Evolutionary conservation across 2,888 invertebrate species (phyloP).

Genomic region (Drosophila niveifrons): DNA sequence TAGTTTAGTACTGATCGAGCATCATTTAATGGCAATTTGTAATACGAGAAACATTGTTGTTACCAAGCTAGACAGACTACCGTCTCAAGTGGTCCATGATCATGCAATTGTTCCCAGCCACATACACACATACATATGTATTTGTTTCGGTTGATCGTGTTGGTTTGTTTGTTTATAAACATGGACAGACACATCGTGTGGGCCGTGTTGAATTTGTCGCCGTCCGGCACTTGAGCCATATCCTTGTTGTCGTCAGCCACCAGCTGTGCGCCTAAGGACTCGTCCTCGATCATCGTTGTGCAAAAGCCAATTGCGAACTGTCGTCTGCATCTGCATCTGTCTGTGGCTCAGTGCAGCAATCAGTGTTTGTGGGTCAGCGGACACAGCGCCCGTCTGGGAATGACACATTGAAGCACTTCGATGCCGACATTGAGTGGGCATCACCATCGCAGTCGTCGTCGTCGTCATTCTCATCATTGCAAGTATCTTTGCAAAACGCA

Average conservation of each 20-base stretch:
- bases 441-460: conserved; percentile 46
- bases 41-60: conserved; percentile 63
- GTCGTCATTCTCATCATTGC: conserved; percentile 31
- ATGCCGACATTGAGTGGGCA: conserved; percentile 75
- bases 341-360: conserved; percentile 44
- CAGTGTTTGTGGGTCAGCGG: conserved; percentile 70
- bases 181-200: conserved; percentile 20
- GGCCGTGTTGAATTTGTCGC: conserved; percentile 65
- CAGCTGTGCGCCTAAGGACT: conserved; percentile 75
- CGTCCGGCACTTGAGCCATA: conserved; percentile 63
- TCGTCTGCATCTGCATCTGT: not conserved
- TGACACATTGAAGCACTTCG: conserved; percentile 79
- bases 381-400: conserved; percentile 47
- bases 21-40: conserved; percentile 43
- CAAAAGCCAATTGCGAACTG: conserved; percentile 54
- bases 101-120: conserved; percentile 41
- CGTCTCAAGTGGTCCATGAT: conserved; percentile 51
- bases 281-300: conserved; percentile 41
- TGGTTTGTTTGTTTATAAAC: conserved; percentile 73
- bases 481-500: conserved; percentile 58
- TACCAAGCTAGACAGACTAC: conserved; percentile 26
- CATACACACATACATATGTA: no score
- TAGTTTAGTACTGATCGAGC: conserved; percentile 13
- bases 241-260: conserved; percentile 78
- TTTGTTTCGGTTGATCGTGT: conserved; percentile 18